Evolutionary conservation across 2,888 invertebrate species (phyloP).

Genomic region (Octodonta nipae): DNA sequence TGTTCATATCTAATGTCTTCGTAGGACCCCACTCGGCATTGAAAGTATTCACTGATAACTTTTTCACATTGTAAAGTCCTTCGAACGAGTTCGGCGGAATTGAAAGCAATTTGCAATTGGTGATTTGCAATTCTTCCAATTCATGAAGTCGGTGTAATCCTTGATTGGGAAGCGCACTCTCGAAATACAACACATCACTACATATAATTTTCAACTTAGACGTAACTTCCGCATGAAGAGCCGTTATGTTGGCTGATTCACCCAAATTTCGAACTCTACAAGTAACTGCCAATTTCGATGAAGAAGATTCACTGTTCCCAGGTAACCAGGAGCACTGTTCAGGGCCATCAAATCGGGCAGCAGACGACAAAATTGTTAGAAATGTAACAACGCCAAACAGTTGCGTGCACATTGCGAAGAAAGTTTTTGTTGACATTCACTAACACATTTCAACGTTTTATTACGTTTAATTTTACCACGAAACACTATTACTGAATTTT

Average conservation of each 20-base stretch:
- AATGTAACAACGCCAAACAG: constrained; percentile 33
- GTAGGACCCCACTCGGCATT: constrained; percentile 67
- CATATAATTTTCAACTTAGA: constrained; percentile 62
- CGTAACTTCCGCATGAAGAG: constrained; percentile 56
- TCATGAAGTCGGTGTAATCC: constrained; percentile 52
- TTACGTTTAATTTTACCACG: too few species aligned
- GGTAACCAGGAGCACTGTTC: constrained; percentile 38
- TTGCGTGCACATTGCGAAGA: constrained; percentile 39
- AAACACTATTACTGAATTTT: too few species aligned
- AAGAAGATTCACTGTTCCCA: constrained; percentile 37
- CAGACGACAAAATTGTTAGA: constrained; percentile 16
- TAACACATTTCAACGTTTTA: too few species aligned
- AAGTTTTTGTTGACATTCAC: too few species aligned
- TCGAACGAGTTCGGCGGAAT: constrained; percentile 66
- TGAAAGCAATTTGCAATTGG: constrained; percentile 66
- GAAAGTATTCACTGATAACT: constrained; percentile 62
- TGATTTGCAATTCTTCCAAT: constrained; percentile 61
- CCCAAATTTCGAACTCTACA: constrained; percentile 62
- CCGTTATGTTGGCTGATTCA: constrained; percentile 51
- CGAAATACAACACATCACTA: constrained; percentile 62
- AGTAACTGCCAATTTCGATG: constrained; percentile 41
- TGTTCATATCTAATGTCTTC: constrained; percentile 59
- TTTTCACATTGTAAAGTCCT: constrained; percentile 65
- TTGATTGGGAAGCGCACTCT: constrained; percentile 60
- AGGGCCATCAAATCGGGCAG: constrained; percentile 32